Percentiles rank a stretch among this genome's conserved stretches.
Evolutionary conservation across 1,140 invertebrate species (phyloP).

Genomic region (Sitobion miscanthi): DNA sequence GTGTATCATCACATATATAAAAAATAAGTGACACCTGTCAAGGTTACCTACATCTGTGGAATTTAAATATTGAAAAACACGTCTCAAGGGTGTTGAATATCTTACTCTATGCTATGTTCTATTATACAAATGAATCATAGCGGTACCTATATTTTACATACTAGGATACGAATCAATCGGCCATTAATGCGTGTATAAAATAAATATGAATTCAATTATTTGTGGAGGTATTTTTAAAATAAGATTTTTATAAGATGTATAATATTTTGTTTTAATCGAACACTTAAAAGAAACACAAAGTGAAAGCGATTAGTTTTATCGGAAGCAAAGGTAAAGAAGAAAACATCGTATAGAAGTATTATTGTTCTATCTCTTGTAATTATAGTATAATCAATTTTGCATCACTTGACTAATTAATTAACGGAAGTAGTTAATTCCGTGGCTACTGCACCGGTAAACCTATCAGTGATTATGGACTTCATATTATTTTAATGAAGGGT

Average conservation of each 20-base stretch:
- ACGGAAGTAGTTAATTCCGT: neutral
- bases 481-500: neutral
- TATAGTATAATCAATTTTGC: neutral
- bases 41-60: neutral
- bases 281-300: neutral
- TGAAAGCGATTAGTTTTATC: neutral
- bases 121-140: no score
- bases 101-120: neutral
- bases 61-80: neutral
- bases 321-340: neutral
- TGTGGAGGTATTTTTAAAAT: neutral
- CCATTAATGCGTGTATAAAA: neutral
- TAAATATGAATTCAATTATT: neutral
- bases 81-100: neutral
- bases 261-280: neutral
- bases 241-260: neutral
- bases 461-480: neutral
- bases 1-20: neutral
- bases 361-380: neutral
- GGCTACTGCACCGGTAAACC: neutral
- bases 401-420: neutral
- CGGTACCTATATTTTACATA: neutral
- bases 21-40: neutral
- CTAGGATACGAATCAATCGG: neutral
- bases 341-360: neutral